These are phyloP conservation scores for Deilephila porcellus DNA, from an alignment of 2,888 invertebrate species.

Conservation along the genomic window DNA sequence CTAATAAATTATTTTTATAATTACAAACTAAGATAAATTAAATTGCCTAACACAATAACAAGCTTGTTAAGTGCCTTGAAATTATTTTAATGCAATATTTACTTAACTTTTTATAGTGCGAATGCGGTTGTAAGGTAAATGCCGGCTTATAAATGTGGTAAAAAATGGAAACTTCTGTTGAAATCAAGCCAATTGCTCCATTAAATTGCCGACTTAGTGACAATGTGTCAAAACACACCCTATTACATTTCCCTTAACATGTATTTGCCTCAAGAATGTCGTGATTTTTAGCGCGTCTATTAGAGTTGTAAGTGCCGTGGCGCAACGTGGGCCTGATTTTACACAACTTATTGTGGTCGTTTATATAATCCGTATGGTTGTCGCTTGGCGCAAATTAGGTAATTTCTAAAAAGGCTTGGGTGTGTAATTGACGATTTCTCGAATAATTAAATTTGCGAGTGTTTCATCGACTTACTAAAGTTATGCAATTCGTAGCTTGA, in stretches of 20 bases:
- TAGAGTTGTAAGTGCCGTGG: constrained; percentile 41
- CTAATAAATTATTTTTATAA: constrained; percentile 7
- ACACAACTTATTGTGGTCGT: constrained; percentile 39
- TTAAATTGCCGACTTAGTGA: constrained; percentile 1
- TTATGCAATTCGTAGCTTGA: neutral
- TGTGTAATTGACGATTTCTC: constrained; percentile 10
- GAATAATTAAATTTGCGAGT: neutral
- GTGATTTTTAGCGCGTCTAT: constrained; percentile 42
- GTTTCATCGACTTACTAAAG: neutral
- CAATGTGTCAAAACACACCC: constrained; percentile 8
- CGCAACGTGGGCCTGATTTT: constrained; percentile 32
- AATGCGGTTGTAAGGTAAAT: constrained; percentile 11
- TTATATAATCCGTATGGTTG: constrained; percentile 36
- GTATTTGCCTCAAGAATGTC: constrained; percentile 38
- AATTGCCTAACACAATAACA: neutral
- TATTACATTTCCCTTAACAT: constrained; percentile 40
- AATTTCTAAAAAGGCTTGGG: constrained; percentile 31
- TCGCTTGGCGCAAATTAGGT: constrained; percentile 33
- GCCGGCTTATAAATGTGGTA: neutral
- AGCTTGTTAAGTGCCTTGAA: neutral
- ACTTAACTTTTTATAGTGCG: constrained; percentile 4
- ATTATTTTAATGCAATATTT: neutral
- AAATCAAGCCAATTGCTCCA: neutral
- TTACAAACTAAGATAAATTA: neutral
- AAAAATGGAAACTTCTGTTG: constrained; percentile 13